Base-by-base conservation (phyloP, 2,888 invertebrate species). In the Julus scandinavius region DNA sequence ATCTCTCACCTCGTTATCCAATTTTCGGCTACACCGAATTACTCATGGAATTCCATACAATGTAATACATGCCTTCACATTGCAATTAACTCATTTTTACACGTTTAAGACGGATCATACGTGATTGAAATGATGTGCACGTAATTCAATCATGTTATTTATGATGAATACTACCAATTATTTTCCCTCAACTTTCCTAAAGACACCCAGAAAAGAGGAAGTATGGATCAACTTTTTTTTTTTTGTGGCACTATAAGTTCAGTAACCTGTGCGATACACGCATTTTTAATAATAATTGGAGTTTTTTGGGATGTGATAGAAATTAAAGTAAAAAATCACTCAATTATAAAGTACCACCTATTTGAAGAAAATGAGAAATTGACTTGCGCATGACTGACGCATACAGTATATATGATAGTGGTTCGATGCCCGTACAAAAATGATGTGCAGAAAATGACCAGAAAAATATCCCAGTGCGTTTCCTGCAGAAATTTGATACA, bases 41-140 rank as follows among this genome's bases (percentile, higher is more conserved):
- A 45, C 45, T 45, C 45, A 45, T 45, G 6, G 7, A 45, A 45
- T 45, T 45, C 13, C 11, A 54, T 17, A 54, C 54, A 54, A 54
- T 54, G 9, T 29, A 29, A 72, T 72, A 29, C 11, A 72, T 20
- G 72, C 29, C 72, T 72, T 72, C 29, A 72, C 20, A 72, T 29
- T 72, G 20, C 20, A 29, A 72, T 72, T 29, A 29, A n/a, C 58
- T 58, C 0, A 72, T 29, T 29, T 72, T 72, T 29, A 29, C 72
- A 29, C 20, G 9, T 2, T 7, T 63, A 13, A 11, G 11, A 72
- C 29, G 11, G 20, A 7, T 72, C 29, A 29, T 11, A 72, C 72
- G 2, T 72, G 63, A 63, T 72, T 72, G 29, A 72, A 72, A 72
- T 72, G 29, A 63, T 29, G 72, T 72, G 72, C 29, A 72, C 72